Evolutionary conservation across 2,888 invertebrate genomes (phyloP).

Genomic region (Trimorus sp.): DNA sequence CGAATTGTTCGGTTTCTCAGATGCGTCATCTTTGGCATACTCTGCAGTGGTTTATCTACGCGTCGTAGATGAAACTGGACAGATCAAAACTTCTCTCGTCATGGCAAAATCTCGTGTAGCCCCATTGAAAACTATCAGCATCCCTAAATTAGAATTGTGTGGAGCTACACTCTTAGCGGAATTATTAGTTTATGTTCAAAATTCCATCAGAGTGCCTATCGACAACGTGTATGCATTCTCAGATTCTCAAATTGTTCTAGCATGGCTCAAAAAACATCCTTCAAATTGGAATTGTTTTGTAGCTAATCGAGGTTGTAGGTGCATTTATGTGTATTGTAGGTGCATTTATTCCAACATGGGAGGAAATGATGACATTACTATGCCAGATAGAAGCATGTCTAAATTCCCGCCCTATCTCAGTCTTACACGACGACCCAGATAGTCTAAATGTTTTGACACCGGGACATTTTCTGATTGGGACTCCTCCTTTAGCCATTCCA

Average conservation of each 20-base stretch:
- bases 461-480: slow-evolving; percentile 21
- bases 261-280: not conserved
- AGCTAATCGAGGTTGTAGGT: too few species aligned
- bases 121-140: slow-evolving; percentile 6
- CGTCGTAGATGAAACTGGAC: not conserved
- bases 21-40: slow-evolving; percentile 7
- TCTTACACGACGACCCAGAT: not conserved
- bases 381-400: slow-evolving; percentile 10
- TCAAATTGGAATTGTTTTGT: slow-evolving; percentile 18
- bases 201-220: not conserved
- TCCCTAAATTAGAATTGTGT: slow-evolving; percentile 11
- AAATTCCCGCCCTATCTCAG: not conserved
- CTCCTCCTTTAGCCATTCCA: slow-evolving; percentile 17
- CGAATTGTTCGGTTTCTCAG: slow-evolving; percentile 17
- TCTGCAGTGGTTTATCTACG: slow-evolving; percentile 3
- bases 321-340: too few species aligned
- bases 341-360: not conserved
- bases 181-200: not conserved
- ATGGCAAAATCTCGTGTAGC: slow-evolving; percentile 13
- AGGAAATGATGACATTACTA: not conserved
- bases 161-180: not conserved
- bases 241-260: too few species aligned
- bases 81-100: not conserved
- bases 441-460: not conserved
- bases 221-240: not conserved